Evolutionary conservation across 2,113 vertebrate species (phyloP).

Genomic region (Osmerus eperlanus): DNA sequence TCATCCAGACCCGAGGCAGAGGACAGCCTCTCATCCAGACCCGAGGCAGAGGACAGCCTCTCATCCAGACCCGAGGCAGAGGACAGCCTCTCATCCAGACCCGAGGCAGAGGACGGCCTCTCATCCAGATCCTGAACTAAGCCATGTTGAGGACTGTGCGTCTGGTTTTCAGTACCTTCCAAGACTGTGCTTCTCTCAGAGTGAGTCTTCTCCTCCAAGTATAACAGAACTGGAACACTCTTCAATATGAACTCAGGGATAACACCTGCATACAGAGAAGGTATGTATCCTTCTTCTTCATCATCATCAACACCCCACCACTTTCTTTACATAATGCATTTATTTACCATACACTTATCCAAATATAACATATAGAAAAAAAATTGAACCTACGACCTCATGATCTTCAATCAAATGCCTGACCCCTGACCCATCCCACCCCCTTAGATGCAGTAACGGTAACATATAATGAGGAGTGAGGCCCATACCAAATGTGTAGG

Average conservation of each 20-base stretch:
- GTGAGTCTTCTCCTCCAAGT: constrained; percentile 69
- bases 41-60: too few relatives aligned
- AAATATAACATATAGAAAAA: too few relatives aligned
- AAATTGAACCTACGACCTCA: too few relatives aligned
- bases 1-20: not conserved
- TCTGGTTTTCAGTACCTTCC: constrained; percentile 67
- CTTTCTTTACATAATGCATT: too few relatives aligned
- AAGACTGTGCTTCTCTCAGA: constrained; percentile 72
- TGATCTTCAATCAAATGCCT: too few relatives aligned
- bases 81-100: too few relatives aligned
- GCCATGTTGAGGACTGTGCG: too few relatives aligned
- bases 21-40: not conserved
- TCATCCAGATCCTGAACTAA: too few relatives aligned
- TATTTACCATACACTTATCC: too few relatives aligned
- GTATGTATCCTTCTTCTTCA: not conserved
- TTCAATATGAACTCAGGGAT: constrained; percentile 80
- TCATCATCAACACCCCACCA: not conserved
- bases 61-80: too few relatives aligned
- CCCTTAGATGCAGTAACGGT: not conserved
- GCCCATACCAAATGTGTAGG: constrained; percentile 78
- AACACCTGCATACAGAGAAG: constrained; percentile 65
- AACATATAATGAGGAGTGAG: not conserved
- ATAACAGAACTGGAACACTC: constrained; percentile 77
- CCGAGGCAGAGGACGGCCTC: too few relatives aligned
- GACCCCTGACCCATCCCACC: too few relatives aligned